Evolutionary conservation across 2,113 vertebrate genomes (phyloP), one percentile per base, ranked within the genome.

Genomic region (Lipotes vexillifer): DNA sequence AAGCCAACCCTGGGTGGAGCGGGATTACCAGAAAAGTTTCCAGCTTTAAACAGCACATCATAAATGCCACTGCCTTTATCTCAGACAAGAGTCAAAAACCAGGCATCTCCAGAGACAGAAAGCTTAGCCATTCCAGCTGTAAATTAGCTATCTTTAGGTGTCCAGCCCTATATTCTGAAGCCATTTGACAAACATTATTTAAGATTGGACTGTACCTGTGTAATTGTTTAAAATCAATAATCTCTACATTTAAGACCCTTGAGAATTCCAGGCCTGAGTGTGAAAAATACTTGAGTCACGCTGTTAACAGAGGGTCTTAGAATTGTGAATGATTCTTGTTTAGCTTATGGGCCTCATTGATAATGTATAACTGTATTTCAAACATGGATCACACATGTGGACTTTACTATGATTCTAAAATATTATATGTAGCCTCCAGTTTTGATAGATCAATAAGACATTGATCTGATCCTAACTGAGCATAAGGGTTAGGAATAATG

Each of bases 401-500:
- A 55, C 89, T 31, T 11, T 41, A 11, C 31, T 80, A 25, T 84
- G n/a, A 92, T 8, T 41, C 1, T 68, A 23, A 86, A 63, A 65
- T 31, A 14, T 1, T 77, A 41, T 10, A 4, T 14, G 1, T 14
- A 87, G 52, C 27, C 41, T 65, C 55, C 17, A 92, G 57, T 59
- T 78, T 97, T 90, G 61, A 74, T 59, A 75, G 92, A 27, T 20
- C 65, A 74, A 78, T 75, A 84, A 93, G 36, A 81, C 17, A 96
- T 46, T 78, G 86, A 88, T 31, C 21, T 85, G n/a, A 41, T 72
- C 11, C 72, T 86, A 85, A 52, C 10, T 41, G 93, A 93, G 1
- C 57, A 93, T 55, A 17, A 31, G 6, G n/a, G 41, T 93, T 21
- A 94, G 0, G 14, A 33, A 93, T 33, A 52, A 13, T 17, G 4